Evolutionary conservation across 2,888 invertebrate species (phyloP), one percentile per base, ranked within the genome.

Genomic region (Tetragonula carbonaria): DNA sequence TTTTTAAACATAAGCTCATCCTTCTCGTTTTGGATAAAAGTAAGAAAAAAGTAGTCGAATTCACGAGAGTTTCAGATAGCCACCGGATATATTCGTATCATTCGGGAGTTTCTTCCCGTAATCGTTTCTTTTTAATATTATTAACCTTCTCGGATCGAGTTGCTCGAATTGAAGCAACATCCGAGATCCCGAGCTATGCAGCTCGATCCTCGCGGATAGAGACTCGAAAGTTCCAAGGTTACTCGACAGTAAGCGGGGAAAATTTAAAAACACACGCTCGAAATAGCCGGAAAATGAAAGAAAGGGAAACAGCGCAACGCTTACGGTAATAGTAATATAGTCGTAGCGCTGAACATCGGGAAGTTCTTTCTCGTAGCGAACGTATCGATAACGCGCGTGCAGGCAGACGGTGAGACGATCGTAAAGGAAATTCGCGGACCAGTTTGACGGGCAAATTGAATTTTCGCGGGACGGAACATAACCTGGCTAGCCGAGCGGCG

Each of bases 401-500:
- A 16, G 11, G 50, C 5, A 23, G 21, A 51, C 18, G 2, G 33
- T 11, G 28, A 1, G 18, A 16, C 13, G 14, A 23, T 51, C 4
- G 57, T 45, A 38, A 55, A 51, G 59, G 57, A 62, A 72, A 79
- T 71, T 80, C 38, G 28, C 71, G 65, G 28, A 66, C 57, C 80
- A 66, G 23, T 57, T 51, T 66, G 57, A 23, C 14, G 6, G 33
- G 57, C 68, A 57, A 80, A 80, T 80, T 79, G 66, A 80, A 79
- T 80, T 79, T 28, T 72, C 57, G 14, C 80, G 65, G 65, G 65
- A 53, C 23, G 71, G 51, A 57, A 71, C 66, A 28, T 51, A 33
- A 38, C 62, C 53, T 14, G 23, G 8, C n/a, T 16, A 28, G 13
- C 11, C 53, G 55, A 1, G n/a, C 14, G 21, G 55, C 0, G 33